Base-by-base conservation (phyloP, 2,888 invertebrate genomes). In the Eupeodes latifasciatus region DNA sequence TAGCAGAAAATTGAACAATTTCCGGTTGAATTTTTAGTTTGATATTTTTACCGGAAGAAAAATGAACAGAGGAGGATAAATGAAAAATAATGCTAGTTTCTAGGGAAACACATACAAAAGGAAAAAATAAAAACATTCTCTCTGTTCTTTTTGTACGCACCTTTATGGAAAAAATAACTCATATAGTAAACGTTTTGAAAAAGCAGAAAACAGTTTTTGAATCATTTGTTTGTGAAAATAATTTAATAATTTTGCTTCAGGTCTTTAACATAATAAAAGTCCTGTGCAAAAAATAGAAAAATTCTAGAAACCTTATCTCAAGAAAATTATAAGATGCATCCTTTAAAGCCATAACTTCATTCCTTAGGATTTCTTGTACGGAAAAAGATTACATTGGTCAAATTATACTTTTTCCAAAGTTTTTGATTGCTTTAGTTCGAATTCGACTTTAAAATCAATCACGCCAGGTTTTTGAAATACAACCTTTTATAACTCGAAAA, bases 1-100 rank as follows among this genome's bases (percentile, higher is more conserved):
- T 85, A 80, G 89, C 86, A 86, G 89, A 90, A 89, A 90, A 90
- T 90, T 90, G 89, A 89, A 85, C 89, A 87, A 90, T 89, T 90
- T 90, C 89, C 89, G 89, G 75, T 84, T 85, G 80, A 87, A 67
- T 80, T 87, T 87, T 77, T 59, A 44, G 81, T 81, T 62, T 77
- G 77, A 67, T 49, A 81, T 74, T 77, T 77, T 77, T 77, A 59
- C 66, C 77, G 85, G 85, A 85, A 75, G 72, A 77, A 57, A 64
- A 61, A 14, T 27, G 57, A 61, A 57, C 19, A 44, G 19, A 53
- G 34, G 6, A 49, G 69, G 72, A 55, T 34, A 81, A 51, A 64
- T 34, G 55, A 64, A 64, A 64, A 62, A 62, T 71, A 36, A 71
- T 61, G 75, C 57, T 11, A 61, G 75, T 69, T 81, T 61, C 44